A percentile compares a stretch with the other conserved stretches of the same genome.
Evolutionary conservation across 2,888 invertebrate species (phyloP).

Genomic region (Vandiemenella viatica): DNA sequence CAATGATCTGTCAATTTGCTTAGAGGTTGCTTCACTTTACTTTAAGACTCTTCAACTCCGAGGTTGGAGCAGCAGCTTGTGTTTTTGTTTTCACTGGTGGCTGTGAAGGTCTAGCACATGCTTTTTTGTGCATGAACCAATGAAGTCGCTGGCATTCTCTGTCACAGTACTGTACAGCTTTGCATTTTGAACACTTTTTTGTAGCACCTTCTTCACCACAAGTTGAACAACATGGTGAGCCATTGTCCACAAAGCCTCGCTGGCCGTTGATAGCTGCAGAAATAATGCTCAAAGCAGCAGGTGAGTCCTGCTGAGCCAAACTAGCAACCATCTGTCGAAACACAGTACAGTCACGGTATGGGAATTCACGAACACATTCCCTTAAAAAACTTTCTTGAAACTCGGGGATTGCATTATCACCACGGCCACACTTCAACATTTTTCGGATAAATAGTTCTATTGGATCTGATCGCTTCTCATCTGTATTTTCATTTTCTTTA

Average conservation of each 20-base stretch:
- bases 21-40: too few species aligned
- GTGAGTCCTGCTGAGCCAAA: constrained; percentile 57
- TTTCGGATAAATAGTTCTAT: constrained; percentile 62
- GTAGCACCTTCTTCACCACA: constrained; percentile 80
- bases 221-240: constrained; percentile 57
- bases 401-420: constrained; percentile 38
- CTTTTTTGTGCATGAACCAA: constrained; percentile 83
- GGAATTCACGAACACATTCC: constrained; percentile 78
- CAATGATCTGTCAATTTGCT: too few species aligned
- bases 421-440: constrained; percentile 60
- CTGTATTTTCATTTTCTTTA: constrained; percentile 22
- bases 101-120: constrained; percentile 48
- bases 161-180: constrained; percentile 85
- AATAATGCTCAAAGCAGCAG: constrained; percentile 53
- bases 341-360: constrained; percentile 75
- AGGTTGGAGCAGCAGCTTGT: neutral
- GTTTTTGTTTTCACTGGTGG: neutral
- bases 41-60: neutral
- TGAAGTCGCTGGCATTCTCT: constrained; percentile 86
- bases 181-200: constrained; percentile 91
- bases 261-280: constrained; percentile 78
- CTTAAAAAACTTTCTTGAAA: constrained; percentile 56
- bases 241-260: constrained; percentile 51
- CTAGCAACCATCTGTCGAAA: constrained; percentile 74
- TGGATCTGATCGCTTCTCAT: constrained; percentile 46